Base-by-base conservation (phyloP, 2,113 vertebrate genomes). In the Tupaia tana region DNA sequence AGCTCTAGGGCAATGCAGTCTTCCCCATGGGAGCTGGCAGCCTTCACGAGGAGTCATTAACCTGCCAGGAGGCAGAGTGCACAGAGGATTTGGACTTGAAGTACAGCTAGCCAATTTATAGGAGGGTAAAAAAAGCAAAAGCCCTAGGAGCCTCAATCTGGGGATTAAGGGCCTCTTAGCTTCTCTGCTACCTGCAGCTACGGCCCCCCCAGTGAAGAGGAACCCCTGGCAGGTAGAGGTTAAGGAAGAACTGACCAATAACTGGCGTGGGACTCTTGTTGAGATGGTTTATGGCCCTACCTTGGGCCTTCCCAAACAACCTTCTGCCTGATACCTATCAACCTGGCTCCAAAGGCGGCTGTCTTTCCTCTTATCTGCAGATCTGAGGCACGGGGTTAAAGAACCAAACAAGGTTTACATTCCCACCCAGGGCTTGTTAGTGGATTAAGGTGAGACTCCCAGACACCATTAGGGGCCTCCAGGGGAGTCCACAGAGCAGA, bases 371-470 rank as follows among this genome's bases (percentile, higher is more conserved):
- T 86, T 97, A 98, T 97, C 97, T 94, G 59, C 82, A 93, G 75
- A 97, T 97, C 96, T 97, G 58, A 86, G 89, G 94, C 56, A 63
- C 89, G 81, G 43, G 7, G 20, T 79, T 90, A 3, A 77, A 85
- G 73, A 92, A 34, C 74, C 95, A 43, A 64, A 77, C 1, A 9
- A 74, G 95, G 77, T 52, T 97, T 90, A 75, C 88, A 73, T 87
- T 92, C 94, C 96, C 63, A 54, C 56, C 66, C 61, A 78, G 71
- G 91, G 59, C 82, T 95, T 81, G 70, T 24, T 43, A 25, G 34
- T 25, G 31, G 86, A 75, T 98, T 87, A 97, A 97, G 95, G 27
- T 90, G 66, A 12, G 34, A 89, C 82, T 95, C 90, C 67, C 43
- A 86, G 95, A 59, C 12, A 3, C 24, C 59, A 74, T 31, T 7